Base-by-base conservation (phyloP, 2,888 invertebrate species). In the Chromoteleia sp. region DNA sequence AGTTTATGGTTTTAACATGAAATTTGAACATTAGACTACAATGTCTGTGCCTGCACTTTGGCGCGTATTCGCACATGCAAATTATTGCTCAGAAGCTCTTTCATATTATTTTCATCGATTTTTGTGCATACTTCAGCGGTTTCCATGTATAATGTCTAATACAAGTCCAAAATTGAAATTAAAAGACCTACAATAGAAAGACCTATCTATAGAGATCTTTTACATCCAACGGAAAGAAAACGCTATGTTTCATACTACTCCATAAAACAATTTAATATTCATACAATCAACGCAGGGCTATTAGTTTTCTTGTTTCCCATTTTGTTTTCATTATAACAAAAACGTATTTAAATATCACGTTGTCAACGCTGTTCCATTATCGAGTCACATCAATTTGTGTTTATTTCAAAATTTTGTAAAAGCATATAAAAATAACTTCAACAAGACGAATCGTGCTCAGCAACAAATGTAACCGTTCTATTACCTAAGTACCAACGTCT, bases 81-180 rank as follows among this genome's bases (percentile, higher is more conserved):
- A 78, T 65, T 78, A 80, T 80, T 80, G 74, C 74, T 70, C 58
- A 68, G 21, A 74, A 74, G 74, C 74, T 80, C 80, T 54, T 67
- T 58, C 71, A 54, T 75, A 67, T 30, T 78, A 52, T 56, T 54
- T 45, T 74, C 56, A 41, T 63, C 39, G 6, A n/a, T 48, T 71
- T 79, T 80, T 80, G 80, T 74, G 80, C 80, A 74, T 74, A 74
- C 59, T 74, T 74, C 80, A 80, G 74, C 80, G 74, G 74, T 61
- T 74, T 68, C 17, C 74, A 68, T 70, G 59, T 61, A 63, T 73
- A 59, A 43, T 59, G 41, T 61, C 58, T 68, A 74, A 68, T 63
- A 70, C 36, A 63, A 70, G 15, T 80, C n/a, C 5, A 48, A 74
- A 74, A 63, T 56, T 10, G 10, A 78, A 78, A 71, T 48, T 12